These are phyloP conservation scores for Drosophila sproati DNA, from an alignment of 1,140 invertebrate species.

Conservation along the genomic window DNA sequence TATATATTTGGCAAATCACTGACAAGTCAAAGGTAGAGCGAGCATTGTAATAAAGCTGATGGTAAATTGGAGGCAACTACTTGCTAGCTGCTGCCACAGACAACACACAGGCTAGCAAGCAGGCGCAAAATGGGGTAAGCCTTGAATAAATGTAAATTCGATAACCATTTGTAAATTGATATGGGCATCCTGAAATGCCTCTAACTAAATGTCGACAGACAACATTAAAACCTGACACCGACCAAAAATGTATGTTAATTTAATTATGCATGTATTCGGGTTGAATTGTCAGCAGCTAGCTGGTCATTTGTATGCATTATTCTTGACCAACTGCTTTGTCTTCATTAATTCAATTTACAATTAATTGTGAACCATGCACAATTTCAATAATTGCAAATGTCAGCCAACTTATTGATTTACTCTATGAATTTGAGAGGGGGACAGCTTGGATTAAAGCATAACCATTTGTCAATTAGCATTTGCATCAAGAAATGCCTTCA, in stretches of 20 bases:
- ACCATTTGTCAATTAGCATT: neutral
- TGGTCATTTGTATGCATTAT: neutral
- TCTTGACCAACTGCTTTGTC: neutral
- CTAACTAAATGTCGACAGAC: neutral
- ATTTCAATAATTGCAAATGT: neutral
- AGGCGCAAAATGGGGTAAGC: neutral
- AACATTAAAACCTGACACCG: neutral
- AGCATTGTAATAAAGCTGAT: slow-evolving; percentile 71
- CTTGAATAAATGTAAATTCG: slow-evolving; percentile 65
- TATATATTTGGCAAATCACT: slow-evolving; percentile 65
- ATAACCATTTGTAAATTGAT: slow-evolving; percentile 74
- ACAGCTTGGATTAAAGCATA: too few relatives aligned
- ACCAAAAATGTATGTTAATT: neutral
- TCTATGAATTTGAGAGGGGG: neutral
- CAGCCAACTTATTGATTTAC: too few relatives aligned
- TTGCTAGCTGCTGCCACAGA: neutral
- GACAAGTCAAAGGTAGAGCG: slow-evolving; percentile 73
- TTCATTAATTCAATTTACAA: neutral
- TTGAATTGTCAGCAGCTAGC: neutral
- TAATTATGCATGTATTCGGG: neutral
- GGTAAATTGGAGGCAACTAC: slow-evolving; percentile 47
- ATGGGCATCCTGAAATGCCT: slow-evolving; percentile 52
- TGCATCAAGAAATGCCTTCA: neutral
- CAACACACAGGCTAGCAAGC: neutral
- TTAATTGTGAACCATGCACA: neutral